Conservation (phyloP, 2,113 vertebrate species). For the Himantopus leucocephalus region DNA sequence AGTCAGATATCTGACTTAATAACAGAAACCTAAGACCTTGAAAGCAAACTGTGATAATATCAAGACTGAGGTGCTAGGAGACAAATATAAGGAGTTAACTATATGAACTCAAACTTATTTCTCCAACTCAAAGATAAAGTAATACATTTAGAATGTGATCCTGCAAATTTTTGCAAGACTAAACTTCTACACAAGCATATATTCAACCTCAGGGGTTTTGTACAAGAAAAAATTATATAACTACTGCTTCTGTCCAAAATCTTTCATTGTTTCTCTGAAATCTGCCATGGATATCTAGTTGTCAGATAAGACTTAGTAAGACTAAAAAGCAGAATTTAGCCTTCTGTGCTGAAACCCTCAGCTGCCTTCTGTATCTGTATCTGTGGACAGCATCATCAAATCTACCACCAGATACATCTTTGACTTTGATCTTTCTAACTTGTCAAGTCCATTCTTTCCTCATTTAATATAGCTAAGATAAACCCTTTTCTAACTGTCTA, state of each 20-base stretch:
- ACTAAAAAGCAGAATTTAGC: not conserved
- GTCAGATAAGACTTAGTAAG: not conserved
- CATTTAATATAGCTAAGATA: not conserved
- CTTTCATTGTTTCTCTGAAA: not conserved
- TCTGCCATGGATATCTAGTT: not conserved
- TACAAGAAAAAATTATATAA: not conserved
- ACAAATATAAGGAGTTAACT: not conserved
- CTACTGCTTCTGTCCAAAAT: not conserved
- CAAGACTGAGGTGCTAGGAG: not conserved
- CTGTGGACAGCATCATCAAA: not conserved
- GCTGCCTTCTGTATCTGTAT: not conserved
- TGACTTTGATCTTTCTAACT: not conserved
- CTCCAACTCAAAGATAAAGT: not conserved
- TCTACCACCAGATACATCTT: not conserved
- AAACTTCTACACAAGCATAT: not conserved
- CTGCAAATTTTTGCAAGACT: not conserved
- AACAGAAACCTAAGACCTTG: not conserved
- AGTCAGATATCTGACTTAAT: not conserved
- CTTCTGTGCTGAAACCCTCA: not conserved
- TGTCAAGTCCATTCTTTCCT: accelerated
- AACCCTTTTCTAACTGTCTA: not conserved
- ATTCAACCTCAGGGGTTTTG: not conserved
- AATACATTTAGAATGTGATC: not conserved
- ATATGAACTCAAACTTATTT: not conserved
- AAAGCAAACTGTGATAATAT: not conserved